Evolutionary conservation across 2,888 invertebrate genomes (phyloP).

Genomic region (Gonocerus acuteangulatus): DNA sequence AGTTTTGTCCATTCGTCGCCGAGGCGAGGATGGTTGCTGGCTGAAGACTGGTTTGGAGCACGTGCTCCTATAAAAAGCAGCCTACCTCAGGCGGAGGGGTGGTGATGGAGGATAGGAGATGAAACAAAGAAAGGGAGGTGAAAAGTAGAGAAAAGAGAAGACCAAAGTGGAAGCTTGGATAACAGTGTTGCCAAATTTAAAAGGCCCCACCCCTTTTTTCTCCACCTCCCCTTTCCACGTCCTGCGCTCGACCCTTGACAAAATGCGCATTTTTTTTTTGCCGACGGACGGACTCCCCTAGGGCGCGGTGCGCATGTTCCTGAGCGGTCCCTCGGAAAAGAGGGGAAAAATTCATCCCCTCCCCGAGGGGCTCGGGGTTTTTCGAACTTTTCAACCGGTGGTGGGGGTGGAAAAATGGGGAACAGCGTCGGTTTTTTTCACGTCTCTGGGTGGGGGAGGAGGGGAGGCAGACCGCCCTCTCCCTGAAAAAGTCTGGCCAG

Average conservation of each 20-base stretch:
- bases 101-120: constrained; percentile 3
- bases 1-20: no score
- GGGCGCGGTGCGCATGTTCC: constrained; percentile 15
- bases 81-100: neutral
- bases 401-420: constrained; percentile 20
- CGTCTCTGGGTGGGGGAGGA: neutral
- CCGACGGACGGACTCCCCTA: no score
- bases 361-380: constrained; percentile 10
- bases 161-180: constrained; percentile 21
- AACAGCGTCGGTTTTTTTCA: constrained; percentile 15
- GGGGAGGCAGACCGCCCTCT: constrained; percentile 3
- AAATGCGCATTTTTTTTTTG: constrained; percentile 18
- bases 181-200: constrained; percentile 26
- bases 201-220: constrained; percentile 24
- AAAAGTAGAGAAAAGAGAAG: no score
- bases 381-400: constrained; percentile 16
- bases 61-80: constrained; percentile 2
- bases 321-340: neutral
- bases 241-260: constrained; percentile 13
- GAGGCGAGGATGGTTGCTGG: neutral
- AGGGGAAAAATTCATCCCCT: constrained; percentile 20
- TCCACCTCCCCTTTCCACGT: constrained; percentile 1
- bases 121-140: constrained; percentile 12
- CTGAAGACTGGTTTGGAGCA: neutral
- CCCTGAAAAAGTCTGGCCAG: constrained; percentile 5